Evolutionary conservation across 2,113 vertebrate genomes (phyloP), one percentile per base, ranked within the genome.

Genomic region (Hydropotes inermis): DNA sequence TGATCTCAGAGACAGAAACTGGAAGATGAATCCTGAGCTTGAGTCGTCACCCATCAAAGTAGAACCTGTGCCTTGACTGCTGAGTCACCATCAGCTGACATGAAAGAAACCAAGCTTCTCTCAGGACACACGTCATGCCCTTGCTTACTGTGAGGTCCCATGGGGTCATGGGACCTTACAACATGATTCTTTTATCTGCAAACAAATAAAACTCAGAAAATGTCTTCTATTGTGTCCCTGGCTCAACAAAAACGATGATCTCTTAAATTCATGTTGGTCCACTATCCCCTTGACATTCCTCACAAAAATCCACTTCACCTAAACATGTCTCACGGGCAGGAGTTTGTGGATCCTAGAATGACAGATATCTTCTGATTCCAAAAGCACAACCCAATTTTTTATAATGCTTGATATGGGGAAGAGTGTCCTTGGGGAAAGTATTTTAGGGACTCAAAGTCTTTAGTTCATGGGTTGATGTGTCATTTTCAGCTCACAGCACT

Each of bases 401-500:
- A 91, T 10, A 89, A n/a, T 27, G 5, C 19, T 82, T 96, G 39
- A 21, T 60, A 45, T 54, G 33, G 7, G 6, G 6, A 21, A 89
- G 39, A 87, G n/a, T 81, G 2, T 90, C 94, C 60, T 74, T 52
- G 7, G 39, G 27, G 28, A 61, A 93, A 84, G 21, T 78, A 89
- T 76, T 85, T 97, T 76, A 82, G 52, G 47, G n/a, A 3, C 3
- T 6, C 19, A 3, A 60, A 43, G 10, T 89, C 64, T 91, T 93
- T 16, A 91, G 36, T 61, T 83, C 14, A 88, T 83, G 50, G 16
- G 13, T 8, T 85, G 87, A 94, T 5, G 50, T 36, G 47, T 7
- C 43, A 83, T 95, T 97, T 97, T 96, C 61, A 92, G 25, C n/a
- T 70, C 79, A 23, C 16, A 94, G 36, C 2, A 5, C n/a, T 76